These are phyloP conservation scores for Papilio polytes DNA, from an alignment of 1,140 invertebrate genomes.

Conservation along the genomic window DNA sequence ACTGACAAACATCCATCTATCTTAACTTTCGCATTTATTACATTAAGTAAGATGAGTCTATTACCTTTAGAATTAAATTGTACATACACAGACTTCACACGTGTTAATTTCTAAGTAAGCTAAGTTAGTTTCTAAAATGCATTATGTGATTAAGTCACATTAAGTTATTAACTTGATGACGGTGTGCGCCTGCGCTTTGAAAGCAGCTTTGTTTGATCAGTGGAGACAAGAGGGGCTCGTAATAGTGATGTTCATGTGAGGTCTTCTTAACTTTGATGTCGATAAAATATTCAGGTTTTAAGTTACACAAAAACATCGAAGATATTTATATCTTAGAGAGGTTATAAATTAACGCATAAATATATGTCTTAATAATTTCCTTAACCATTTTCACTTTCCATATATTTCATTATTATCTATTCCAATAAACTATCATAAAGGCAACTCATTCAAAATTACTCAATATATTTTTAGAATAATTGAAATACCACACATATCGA, in stretches of 20 bases:
- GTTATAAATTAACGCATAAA: too few species aligned
- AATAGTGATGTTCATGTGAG: background rate
- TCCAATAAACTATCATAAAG: too few species aligned
- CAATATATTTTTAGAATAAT: background rate
- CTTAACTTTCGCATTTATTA: too few species aligned
- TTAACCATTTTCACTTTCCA: too few species aligned
- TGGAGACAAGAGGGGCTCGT: background rate
- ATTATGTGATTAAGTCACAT: conserved; percentile 21
- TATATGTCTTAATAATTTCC: too few species aligned
- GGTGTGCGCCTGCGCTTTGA: background rate
- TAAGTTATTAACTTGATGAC: conserved; percentile 26
- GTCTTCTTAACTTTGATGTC: background rate
- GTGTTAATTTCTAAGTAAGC: background rate
- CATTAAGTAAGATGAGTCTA: too few species aligned
- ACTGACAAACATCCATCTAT: too few species aligned
- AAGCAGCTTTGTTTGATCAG: conserved; percentile 12
- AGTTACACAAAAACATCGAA: too few species aligned
- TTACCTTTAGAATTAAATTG: background rate
- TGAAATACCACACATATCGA: background rate
- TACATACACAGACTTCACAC: background rate
- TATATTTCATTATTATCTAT: too few species aligned
- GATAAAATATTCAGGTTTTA: too few species aligned
- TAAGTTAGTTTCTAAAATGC: conserved; percentile 20
- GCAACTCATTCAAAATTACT: too few species aligned
- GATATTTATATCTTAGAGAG: too few species aligned